phyloP scores from a whole-genome alignment of 64 coral and sea anemone species.

The Montipora efflorescens region DNA sequence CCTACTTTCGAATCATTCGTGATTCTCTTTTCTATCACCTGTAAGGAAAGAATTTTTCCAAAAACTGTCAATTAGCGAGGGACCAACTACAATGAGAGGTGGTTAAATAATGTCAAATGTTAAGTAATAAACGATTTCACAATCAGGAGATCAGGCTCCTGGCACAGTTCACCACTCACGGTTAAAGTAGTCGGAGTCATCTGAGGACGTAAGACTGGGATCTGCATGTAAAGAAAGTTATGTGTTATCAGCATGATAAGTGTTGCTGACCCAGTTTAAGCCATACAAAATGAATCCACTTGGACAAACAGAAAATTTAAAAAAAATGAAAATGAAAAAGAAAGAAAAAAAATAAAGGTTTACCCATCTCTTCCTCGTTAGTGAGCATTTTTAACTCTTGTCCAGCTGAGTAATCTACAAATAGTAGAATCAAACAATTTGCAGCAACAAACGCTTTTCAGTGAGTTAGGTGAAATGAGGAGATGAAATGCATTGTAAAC shows the following conservation, averaged over 20 bases:
- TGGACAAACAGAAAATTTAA: background rate
- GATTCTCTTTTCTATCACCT: too few species aligned
- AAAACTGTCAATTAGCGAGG: too few species aligned
- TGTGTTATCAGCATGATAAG: too few species aligned
- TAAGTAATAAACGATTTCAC: too few species aligned
- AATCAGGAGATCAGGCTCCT: background rate
- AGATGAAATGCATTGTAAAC: too few species aligned
- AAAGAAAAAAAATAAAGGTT: background rate
- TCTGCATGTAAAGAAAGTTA: background rate
- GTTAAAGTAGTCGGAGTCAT: slow-evolving; percentile 16
- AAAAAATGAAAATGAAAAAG: too few species aligned
- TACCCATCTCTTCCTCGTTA: background rate
- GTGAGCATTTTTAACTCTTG: background rate
- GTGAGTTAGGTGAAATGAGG: too few species aligned
- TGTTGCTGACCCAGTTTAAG: background rate
- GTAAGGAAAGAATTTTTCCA: too few species aligned
- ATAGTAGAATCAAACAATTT: background rate
- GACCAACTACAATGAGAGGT: too few species aligned
- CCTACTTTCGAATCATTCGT: too few species aligned
- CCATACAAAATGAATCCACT: background rate
- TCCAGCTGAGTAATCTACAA: background rate
- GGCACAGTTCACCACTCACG: background rate
- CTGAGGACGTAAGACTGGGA: background rate
- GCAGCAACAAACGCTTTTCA: background rate
- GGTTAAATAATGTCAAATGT: too few species aligned